Base-by-base conservation (phyloP, 2,888 invertebrate species). In the Geotrupes spiniger region DNA sequence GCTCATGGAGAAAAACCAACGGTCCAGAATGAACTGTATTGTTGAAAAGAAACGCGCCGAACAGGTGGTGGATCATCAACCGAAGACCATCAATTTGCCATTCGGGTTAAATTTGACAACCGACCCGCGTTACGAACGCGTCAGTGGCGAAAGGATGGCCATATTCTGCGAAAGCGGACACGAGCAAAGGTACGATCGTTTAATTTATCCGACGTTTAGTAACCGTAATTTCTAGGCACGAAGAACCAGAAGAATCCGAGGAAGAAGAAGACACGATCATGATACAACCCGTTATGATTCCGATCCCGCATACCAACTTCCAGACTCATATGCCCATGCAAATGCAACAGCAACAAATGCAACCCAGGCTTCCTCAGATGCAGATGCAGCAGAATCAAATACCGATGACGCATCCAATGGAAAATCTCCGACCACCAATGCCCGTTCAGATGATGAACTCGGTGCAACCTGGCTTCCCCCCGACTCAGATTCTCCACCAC, bases 151-250 rank as follows among this genome's bases (percentile, higher is more conserved):
- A 73, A 83, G 90, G 49, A 87, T 93, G 75, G 86, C 89, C 25
- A 91, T 93, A 69, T 84, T 89, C 69, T 93, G 92, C 68, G 90
- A 92, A 69, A 90, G 88, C 62, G 91, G 90, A 51, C 83, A 84
- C 58, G 76, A 79, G 31, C 84, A 85, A 65, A 77, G 76, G 77
- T 79, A 28, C 8, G 15, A 11, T 41, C 15, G 14, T 6, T 12
- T 9, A 5, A 12, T 9, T 11, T 29, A 14, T 12, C 36, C 25
- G 25, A 11, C 5, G 4, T 6, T 26, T 12, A 42, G 29, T 8
- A 17, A 26, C 14, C 26, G 25, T 25, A 12, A 38, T 25, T 40
- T 46, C 6, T 14, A 46, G 46, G 14, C 46, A 31, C 10, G 26
- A 36, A 41, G 46, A 46, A 28, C 46, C 46, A 2, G 46, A 46